Evolutionary conservation across 2,797 vertebrate species (phyloP).

Genomic region (Delichon dasypus): DNA sequence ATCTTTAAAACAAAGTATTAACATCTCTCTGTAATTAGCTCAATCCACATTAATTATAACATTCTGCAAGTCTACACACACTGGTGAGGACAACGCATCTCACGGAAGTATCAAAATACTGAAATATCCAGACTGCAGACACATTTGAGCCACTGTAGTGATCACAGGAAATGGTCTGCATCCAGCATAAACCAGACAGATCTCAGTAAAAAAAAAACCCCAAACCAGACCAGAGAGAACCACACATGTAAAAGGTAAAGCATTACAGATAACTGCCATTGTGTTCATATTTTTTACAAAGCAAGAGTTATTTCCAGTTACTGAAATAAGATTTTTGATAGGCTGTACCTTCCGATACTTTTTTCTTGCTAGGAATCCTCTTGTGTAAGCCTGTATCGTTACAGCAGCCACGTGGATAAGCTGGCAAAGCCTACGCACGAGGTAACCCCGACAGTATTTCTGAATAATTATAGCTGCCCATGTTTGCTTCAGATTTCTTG

Average conservation of each 20-base stretch:
- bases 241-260: neutral
- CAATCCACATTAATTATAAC: neutral
- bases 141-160: neutral
- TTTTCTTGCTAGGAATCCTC: conserved; percentile 90
- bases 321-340: neutral
- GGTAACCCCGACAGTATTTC: conserved; percentile 86
- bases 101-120: neutral
- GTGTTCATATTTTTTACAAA: neutral
- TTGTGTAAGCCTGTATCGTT: conserved; percentile 89
- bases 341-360: conserved; percentile 84
- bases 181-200: neutral
- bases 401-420: conserved; percentile 83
- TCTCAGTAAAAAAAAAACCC: neutral
- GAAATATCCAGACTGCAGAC: neutral
- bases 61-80: neutral
- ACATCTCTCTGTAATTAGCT: neutral
- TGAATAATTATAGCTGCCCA: conserved; percentile 92
- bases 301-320: neutral
- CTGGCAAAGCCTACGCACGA: conserved; percentile 85
- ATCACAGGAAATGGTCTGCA: neutral
- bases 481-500: conserved; percentile 82
- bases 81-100: neutral
- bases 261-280: neutral
- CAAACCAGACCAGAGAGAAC: neutral
- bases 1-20: conserved; percentile 76